Conservation (phyloP, 2,888 invertebrate genomes). For the Tetrapedia diversipes region DNA sequence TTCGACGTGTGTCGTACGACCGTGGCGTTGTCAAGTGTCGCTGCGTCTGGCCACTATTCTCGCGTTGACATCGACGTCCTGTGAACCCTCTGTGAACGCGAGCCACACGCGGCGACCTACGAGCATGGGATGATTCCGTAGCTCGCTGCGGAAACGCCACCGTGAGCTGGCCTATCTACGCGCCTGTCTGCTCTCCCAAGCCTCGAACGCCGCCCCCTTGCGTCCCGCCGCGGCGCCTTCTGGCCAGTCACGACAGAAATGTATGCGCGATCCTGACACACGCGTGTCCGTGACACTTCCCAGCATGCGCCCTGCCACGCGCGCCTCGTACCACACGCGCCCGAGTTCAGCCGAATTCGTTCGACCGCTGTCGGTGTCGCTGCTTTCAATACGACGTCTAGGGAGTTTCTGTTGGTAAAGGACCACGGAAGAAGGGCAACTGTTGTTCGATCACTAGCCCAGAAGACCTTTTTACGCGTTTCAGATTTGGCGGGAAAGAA, state of each 20-base stretch:
- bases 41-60: constrained; percentile 4
- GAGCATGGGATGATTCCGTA: constrained; percentile 38
- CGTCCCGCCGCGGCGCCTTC: constrained; percentile 38
- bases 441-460: neutral
- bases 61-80: constrained; percentile 15
- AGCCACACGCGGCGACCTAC: constrained; percentile 22
- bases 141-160: constrained; percentile 44
- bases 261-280: constrained; percentile 61
- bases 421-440: neutral
- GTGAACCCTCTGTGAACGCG: constrained; percentile 23
- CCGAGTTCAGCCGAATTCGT: constrained; percentile 21
- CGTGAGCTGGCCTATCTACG: constrained; percentile 51
- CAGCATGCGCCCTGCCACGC: constrained; percentile 58
- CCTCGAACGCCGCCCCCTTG: constrained; percentile 36
- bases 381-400: constrained; percentile 32
- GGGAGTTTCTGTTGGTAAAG: constrained; percentile 31
- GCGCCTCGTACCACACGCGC: constrained; percentile 47
- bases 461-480: neutral
- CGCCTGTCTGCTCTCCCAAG: constrained; percentile 42
- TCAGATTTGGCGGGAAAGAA: too few relatives aligned
- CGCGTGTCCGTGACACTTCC: constrained; percentile 59
- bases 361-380: constrained; percentile 33
- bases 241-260: constrained; percentile 42
- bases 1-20: neutral
- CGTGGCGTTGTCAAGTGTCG: constrained; percentile 7